Evolutionary conservation across 2,797 vertebrate species (phyloP).

Genomic region (Lepidocolaptes lacrymiger): DNA sequence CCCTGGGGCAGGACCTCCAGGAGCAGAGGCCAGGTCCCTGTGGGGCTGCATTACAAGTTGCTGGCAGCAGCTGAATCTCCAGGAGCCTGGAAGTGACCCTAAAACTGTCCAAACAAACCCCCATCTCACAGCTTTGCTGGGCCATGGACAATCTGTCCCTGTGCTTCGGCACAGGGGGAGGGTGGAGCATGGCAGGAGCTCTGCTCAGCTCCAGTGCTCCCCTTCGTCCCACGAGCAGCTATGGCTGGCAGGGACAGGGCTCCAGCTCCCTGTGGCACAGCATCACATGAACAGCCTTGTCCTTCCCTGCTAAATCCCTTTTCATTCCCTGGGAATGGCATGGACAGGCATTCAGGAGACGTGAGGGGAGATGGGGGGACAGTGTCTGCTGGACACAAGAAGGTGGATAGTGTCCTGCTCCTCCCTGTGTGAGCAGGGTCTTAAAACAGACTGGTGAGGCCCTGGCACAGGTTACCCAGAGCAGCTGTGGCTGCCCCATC

Average conservation of each 20-base stretch:
- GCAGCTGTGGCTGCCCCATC: neutral
- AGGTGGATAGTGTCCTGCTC: fast-evolving
- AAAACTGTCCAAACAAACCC: conserved; percentile 32
- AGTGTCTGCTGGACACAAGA: too few relatives aligned
- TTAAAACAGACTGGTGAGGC: neutral
- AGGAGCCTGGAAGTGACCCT: neutral
- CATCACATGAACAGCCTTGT: neutral
- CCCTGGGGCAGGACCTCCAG: neutral
- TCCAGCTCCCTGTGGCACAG: fast-evolving
- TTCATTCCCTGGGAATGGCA: neutral
- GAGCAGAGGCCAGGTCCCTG: neutral
- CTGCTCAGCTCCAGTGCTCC: neutral
- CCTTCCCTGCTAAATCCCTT: neutral
- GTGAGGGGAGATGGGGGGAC: neutral
- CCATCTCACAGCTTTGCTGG: neutral
- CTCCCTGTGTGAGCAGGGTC: fast-evolving
- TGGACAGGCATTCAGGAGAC: fast-evolving
- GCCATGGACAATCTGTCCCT: neutral
- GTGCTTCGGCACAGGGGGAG: neutral
- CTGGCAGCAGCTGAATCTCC: conserved; percentile 17
- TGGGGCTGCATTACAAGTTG: fast-evolving
- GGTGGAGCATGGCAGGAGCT: neutral
- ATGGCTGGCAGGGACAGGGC: fast-evolving
- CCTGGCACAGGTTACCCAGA: neutral
- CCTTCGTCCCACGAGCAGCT: neutral